Conservation (phyloP, 1,140 invertebrate genomes). For the Condylostylus longicornis region DNA sequence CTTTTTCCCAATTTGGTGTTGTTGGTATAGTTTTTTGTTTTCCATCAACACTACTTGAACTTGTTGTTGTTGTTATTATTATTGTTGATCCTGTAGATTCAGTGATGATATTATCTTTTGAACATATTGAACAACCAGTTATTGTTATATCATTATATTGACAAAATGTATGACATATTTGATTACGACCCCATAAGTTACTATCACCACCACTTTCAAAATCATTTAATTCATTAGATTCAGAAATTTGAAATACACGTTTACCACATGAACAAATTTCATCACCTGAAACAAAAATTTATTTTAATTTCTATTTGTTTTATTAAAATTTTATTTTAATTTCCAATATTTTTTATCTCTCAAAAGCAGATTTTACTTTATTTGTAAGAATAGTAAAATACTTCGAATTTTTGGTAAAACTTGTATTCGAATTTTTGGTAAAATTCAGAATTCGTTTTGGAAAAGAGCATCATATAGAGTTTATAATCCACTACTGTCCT, state of each 20-base stretch:
- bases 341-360: background rate
- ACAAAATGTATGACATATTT: conserved; percentile 20
- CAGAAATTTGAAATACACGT: too few relatives aligned
- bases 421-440: too few relatives aligned
- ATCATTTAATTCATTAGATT: too few relatives aligned
- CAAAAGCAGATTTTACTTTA: too few relatives aligned
- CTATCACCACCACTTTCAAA: too few relatives aligned
- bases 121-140: conserved; percentile 19
- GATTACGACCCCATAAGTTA: background rate
- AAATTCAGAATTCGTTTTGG: too few relatives aligned
- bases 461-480: too few relatives aligned
- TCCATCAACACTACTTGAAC: background rate
- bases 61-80: background rate
- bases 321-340: background rate
- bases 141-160: conserved; percentile 13
- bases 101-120: background rate
- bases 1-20: conserved; percentile 31
- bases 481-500: too few relatives aligned
- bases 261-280: conserved; percentile 4
- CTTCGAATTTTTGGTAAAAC: too few relatives aligned
- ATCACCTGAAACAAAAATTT: conserved; percentile 6
- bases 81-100: background rate
- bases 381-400: too few relatives aligned
- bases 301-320: conserved; percentile 1
- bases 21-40: conserved; percentile 3